Base-by-base conservation (phyloP, 1,140 invertebrate species). In the Rhynchophorus ferrugineus region DNA sequence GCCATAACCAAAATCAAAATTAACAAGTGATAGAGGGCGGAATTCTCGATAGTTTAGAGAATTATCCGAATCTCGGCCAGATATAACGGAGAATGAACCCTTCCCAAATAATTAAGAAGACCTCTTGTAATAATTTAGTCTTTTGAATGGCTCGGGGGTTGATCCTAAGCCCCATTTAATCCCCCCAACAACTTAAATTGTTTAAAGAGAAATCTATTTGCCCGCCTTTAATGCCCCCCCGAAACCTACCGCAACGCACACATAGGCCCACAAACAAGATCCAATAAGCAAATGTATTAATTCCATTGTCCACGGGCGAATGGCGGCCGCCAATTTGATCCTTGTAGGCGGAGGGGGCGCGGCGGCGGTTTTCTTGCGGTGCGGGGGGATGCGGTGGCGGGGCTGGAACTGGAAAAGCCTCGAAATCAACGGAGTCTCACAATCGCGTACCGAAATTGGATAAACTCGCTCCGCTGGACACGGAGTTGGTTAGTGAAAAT, bases 231-330 rank as follows among this genome's bases (percentile, higher is more conserved):
- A 34, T 44, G 2, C 24, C 41, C 39, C 33, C 39, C 38, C 37
- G 35, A 37, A 51, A 51, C 49, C 43, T 44, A 51, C 49, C 49
- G 19, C 49, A 51, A 19, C 22, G 49, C 22, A 45, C 29, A 35
- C 29, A 45, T 45, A 45, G 44, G 29, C 49, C 49, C 29, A 19
- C 41, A 44, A 51, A 44, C 49, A 51, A 51, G 49, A 51, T 51
- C 49, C 49, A 51, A 51, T 51, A 51, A 51, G 49, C 49, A 51
- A 51, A 51, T 51, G 49, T 51, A 51, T 51, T 51, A 51, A 51
- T 51, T 38, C 20, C 49, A 51, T 51, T 51, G 49, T 51, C 49
- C 49, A 51, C 39, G 29, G 41, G 39, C 37, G 49, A 29, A 44
- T 51, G 36, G 41, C 49, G 38, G n/a, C n/a, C n/a, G n/a, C n/a